Conservation (phyloP, 2,797 vertebrate genomes). For the Lepilemur septentrionalis region DNA sequence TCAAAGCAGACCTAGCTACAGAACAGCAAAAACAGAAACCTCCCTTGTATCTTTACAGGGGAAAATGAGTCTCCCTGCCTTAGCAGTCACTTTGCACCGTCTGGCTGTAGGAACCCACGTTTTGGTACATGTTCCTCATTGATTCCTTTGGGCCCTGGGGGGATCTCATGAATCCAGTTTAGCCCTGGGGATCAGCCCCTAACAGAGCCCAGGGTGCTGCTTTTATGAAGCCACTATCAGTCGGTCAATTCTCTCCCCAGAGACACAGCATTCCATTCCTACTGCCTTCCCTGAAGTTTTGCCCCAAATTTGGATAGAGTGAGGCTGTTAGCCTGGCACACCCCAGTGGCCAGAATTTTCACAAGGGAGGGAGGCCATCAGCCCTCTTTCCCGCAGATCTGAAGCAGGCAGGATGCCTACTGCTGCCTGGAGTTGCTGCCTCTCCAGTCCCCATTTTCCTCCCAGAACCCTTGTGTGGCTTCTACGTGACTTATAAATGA, state of each 20-base stretch:
- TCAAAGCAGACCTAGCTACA: neutral
- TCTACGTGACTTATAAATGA: neutral
- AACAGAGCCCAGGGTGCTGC: neutral
- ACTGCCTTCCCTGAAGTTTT: neutral
- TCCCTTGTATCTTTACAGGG: neutral
- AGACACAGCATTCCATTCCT: neutral
- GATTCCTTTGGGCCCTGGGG: too few species aligned
- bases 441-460: too few species aligned
- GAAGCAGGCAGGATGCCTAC: neutral
- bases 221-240: too few species aligned
- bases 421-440: neutral
- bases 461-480: neutral
- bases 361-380: neutral
- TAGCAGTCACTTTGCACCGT: too few species aligned
- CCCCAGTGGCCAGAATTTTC: neutral
- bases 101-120: neutral
- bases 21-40: neutral
- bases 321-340: neutral
- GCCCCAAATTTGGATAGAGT: rapidly evolving
- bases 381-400: neutral
- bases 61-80: neutral
- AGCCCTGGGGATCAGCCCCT: neutral
- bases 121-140: neutral
- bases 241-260: neutral
- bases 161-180: rapidly evolving